phyloP scores from a whole-genome alignment of 2,797 vertebrate genomes.

The Erithacus rubecula region DNA sequence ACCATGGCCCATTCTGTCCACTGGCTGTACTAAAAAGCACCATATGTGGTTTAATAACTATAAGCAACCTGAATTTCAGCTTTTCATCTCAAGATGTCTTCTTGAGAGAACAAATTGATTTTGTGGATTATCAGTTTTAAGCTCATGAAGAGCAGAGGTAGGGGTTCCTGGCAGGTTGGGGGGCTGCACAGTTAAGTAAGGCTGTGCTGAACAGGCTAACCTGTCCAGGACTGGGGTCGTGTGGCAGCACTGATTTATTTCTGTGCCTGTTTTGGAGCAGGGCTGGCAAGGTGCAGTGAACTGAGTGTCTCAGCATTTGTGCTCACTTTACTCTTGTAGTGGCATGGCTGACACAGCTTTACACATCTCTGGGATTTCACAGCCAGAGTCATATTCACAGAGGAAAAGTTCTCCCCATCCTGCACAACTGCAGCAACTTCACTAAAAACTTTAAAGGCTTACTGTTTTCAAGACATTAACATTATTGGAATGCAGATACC shows the following conservation, averaged over 20 bases:
- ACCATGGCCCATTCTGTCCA: not conserved
- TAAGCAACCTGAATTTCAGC: constrained; percentile 16
- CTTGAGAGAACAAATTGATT: constrained; percentile 35
- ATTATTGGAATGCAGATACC: not conserved
- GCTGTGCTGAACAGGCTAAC: not conserved
- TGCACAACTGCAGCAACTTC: rapidly evolving
- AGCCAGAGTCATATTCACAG: not conserved
- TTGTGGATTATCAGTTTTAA: constrained; percentile 21
- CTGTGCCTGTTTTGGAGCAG: not conserved
- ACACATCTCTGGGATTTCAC: not conserved
- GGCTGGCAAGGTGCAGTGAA: not conserved
- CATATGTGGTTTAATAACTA: not conserved
- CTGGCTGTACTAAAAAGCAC: not conserved
- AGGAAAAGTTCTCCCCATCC: not conserved
- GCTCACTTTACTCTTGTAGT: not conserved
- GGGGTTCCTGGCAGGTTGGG: not conserved
- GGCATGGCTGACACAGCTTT: not conserved
- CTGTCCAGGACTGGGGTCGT: not conserved
- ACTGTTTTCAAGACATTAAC: not conserved
- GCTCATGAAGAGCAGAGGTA: not conserved
- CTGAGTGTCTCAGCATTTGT: not conserved
- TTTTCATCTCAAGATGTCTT: not conserved
- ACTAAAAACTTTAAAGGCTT: not conserved
- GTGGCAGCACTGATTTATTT: not conserved
- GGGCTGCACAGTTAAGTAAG: not conserved